Evolutionary conservation across 2,113 vertebrate species (phyloP).

Genomic region (Corythornis vintsioides): DNA sequence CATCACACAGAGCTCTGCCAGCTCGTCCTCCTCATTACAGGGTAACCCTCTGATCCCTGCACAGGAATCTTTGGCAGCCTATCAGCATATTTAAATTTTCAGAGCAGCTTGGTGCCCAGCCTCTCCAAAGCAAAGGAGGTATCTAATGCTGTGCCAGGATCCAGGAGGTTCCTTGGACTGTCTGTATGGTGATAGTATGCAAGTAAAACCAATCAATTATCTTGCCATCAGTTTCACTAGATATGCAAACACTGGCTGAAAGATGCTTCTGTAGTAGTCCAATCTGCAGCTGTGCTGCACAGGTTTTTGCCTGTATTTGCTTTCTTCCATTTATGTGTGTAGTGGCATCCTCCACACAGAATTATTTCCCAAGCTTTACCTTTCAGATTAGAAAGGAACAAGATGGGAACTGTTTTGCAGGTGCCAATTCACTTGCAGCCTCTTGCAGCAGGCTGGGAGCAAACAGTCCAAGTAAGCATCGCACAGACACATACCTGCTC

Average conservation of each 20-base stretch:
- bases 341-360: background rate
- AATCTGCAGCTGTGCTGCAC: background rate
- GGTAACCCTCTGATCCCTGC: background rate
- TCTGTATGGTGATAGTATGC: background rate
- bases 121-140: background rate
- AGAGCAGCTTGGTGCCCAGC: background rate
- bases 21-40: background rate
- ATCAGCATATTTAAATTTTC: background rate
- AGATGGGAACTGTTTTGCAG: background rate
- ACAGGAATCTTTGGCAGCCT: background rate
- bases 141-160: background rate
- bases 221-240: background rate
- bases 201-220: background rate
- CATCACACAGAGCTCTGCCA: accelerated
- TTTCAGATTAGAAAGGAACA: background rate
- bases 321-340: background rate
- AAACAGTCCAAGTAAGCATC: accelerated
- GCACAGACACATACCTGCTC: accelerated
- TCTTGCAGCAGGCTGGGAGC: background rate
- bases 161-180: background rate
- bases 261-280: background rate
- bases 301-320: background rate
- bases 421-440: accelerated
- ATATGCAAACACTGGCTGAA: background rate
- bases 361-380: background rate